A percentile compares a stretch with the other conserved stretches of the same genome.
Evolutionary conservation across 2,113 vertebrate species (phyloP).

Genomic region (Rhadina sibilatrix): DNA sequence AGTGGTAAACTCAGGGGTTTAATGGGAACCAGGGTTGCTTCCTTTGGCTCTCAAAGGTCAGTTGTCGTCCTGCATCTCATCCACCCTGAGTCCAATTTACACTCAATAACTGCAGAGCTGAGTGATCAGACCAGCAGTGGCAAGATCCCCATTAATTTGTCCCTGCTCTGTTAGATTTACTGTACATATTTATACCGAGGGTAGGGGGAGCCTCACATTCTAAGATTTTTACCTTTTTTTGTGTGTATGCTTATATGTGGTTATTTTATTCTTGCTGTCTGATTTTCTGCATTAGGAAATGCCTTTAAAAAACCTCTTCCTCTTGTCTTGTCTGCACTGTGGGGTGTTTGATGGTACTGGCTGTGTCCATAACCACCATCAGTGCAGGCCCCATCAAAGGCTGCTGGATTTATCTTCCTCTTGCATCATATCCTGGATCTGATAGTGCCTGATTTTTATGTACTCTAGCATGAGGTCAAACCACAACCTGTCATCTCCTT

Average conservation of each 20-base stretch:
- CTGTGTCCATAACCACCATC: not conserved
- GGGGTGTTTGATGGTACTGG: not conserved
- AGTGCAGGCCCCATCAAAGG: not conserved
- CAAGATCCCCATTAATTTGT: not conserved
- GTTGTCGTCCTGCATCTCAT: not conserved
- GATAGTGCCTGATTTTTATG: not conserved
- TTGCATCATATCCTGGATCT: not conserved
- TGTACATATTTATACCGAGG: not conserved
- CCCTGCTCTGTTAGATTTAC: not conserved
- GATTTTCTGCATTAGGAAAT: not conserved
- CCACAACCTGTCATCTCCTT: not conserved
- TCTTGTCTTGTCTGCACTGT: not conserved
- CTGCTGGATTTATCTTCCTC: not conserved
- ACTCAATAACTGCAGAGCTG: not conserved
- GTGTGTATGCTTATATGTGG: not conserved
- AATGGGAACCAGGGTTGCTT: not conserved
- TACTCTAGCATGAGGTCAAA: not conserved
- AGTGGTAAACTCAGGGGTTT: not conserved
- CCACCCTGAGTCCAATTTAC: not conserved
- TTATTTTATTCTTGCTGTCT: not conserved
- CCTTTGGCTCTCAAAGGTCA: slow-evolving; percentile 6
- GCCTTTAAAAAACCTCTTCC: not conserved
- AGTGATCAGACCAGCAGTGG: not conserved
- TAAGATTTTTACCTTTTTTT: not conserved
- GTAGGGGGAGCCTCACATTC: not conserved